Evolutionary conservation across 1,140 invertebrate genomes (phyloP).

Genomic region (Gerris buenoi): DNA sequence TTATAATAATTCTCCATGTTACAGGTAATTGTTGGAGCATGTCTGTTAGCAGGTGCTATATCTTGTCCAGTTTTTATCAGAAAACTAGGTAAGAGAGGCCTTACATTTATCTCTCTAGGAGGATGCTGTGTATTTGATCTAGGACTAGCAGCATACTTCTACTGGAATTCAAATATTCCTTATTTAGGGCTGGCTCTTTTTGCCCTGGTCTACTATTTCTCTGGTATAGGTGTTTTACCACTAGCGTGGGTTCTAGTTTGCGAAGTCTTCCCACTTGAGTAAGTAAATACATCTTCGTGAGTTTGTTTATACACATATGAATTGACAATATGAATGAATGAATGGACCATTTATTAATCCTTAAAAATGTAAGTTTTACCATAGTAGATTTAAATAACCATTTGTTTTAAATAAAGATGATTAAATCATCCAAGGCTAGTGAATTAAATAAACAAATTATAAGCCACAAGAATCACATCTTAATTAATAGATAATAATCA

Average conservation of each 20-base stretch:
- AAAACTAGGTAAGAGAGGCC: not conserved
- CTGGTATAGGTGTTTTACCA: conserved; percentile 10
- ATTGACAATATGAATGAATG: no score
- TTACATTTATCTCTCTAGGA: not conserved
- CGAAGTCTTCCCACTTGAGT: conserved; percentile 18
- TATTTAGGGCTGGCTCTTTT: not conserved
- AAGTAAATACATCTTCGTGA: not conserved
- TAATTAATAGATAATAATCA: no score
- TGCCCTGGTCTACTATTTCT: conserved; percentile 11
- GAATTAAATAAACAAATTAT: no score
- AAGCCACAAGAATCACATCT: no score
- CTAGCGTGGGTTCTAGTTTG: conserved; percentile 18
- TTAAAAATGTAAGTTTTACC: no score
- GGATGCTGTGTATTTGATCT: not conserved
- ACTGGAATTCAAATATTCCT: not conserved
- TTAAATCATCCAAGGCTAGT: no score
- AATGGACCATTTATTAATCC: no score
- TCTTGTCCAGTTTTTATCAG: not conserved
- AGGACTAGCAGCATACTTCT: not conserved
- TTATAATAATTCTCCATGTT: no score
- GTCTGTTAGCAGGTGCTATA: not conserved
- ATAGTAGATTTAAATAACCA: no score
- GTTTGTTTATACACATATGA: no score
- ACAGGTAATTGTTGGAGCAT: not conserved
- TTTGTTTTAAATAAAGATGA: no score